A percentile compares a stretch with the other conserved stretches of the same genome.
These are phyloP conservation scores for Mythimna impura DNA, from an alignment of 2,888 invertebrate species.

Conservation along the genomic window DNA sequence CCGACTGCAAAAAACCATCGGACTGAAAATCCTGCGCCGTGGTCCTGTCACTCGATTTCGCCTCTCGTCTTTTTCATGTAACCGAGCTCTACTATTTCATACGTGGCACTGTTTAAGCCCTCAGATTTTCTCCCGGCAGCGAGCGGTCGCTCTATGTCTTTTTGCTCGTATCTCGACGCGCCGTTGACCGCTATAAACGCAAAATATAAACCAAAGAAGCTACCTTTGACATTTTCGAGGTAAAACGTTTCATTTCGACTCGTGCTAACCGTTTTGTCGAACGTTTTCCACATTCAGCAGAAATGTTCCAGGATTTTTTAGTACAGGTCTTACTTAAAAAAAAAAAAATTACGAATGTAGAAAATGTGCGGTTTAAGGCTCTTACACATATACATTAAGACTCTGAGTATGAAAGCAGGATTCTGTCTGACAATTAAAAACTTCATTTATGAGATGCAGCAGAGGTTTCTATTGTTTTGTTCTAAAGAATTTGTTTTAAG, in stretches of 20 bases:
- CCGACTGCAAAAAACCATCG: constrained; percentile 86
- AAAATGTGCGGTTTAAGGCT: constrained; percentile 15
- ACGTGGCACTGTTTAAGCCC: constrained; percentile 90
- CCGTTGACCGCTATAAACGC: constrained; percentile 89
- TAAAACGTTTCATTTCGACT: constrained; percentile 87
- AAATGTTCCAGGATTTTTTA: constrained; percentile 71
- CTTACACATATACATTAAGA: neutral
- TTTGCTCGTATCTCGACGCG: constrained; percentile 86
- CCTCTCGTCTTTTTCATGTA: constrained; percentile 90
- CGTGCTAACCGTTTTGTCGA: constrained; percentile 80
- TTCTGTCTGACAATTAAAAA: constrained; percentile 7
- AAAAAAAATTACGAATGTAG: constrained; percentile 39
- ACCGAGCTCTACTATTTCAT: constrained; percentile 90
- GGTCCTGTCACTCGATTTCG: constrained; percentile 89
- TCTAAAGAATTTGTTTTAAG: constrained; percentile 19
- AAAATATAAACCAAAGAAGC: constrained; percentile 90
- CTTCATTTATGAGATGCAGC: neutral
- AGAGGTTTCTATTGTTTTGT: constrained; percentile 4
- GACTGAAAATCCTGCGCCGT: constrained; percentile 87
- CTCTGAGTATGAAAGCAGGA: constrained; percentile 5
- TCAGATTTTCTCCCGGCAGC: constrained; percentile 89
- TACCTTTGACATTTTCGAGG: constrained; percentile 89
- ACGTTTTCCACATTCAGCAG: constrained; percentile 76
- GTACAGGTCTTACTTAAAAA: constrained; percentile 42
- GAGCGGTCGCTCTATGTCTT: constrained; percentile 82